Evolutionary conservation across 1,140 invertebrate genomes (phyloP).

Genomic region (Lethrus apterus): DNA sequence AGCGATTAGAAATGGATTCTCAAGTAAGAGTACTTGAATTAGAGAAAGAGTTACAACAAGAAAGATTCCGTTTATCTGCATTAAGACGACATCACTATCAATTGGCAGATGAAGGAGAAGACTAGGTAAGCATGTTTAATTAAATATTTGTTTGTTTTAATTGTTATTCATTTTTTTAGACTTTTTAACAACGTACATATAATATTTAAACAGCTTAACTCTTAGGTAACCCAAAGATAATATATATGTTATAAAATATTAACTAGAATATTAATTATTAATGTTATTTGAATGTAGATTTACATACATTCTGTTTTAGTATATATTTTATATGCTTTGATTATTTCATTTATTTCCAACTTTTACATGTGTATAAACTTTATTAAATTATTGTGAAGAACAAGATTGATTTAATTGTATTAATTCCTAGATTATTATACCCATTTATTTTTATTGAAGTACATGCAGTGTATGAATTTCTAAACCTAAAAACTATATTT

Average conservation of each 20-base stretch:
- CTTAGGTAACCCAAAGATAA: conserved; percentile 14
- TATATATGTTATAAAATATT: conserved; percentile 11
- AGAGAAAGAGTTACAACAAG: conserved; percentile 82
- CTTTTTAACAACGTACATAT: conserved; percentile 9
- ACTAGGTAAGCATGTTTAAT: conserved; percentile 37
- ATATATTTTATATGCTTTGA: conserved; percentile 8
- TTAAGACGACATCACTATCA: conserved; percentile 90
- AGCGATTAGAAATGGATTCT: conserved; percentile 92
- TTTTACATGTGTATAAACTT: neutral
- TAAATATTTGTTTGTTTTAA: neutral
- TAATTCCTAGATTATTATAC: too few species aligned
- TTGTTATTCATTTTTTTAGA: neutral
- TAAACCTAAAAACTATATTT: too few species aligned
- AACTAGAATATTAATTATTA: neutral
- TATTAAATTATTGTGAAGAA: neutral
- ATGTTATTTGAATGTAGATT: conserved; percentile 14
- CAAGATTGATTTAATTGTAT: too few species aligned
- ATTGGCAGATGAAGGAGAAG: conserved; percentile 62
- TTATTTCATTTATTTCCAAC: neutral
- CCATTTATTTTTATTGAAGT: too few species aligned
- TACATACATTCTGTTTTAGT: conserved; percentile 14
- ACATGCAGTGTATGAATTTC: too few species aligned
- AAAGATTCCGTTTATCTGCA: conserved; percentile 73
- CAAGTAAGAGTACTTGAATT: conserved; percentile 88
- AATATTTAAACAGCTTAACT: conserved; percentile 2